Evolutionary conservation across 2,797 vertebrate genomes (phyloP), one percentile per base, ranked within the genome.

Genomic region (Onychomys leucogaster): DNA sequence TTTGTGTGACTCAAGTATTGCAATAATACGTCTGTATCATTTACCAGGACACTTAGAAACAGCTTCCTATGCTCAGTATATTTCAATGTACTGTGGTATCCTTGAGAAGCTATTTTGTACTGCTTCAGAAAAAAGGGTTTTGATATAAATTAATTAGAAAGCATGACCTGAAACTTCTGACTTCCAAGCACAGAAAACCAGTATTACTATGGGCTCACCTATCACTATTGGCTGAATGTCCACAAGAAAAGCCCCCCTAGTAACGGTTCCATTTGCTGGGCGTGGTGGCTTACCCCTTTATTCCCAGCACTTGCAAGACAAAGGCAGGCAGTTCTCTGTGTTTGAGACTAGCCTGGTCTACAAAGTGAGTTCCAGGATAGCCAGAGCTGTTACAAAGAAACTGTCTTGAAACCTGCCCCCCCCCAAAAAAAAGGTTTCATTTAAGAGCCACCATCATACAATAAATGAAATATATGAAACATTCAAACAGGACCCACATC

Each of bases 111-210:
- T 21, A 77, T 84, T 94, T 89, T 93, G 32, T 2, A 90, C 67
- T 37, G 57, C 8, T 84, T 4, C 34, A 90, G 29, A 91, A 49
- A 95, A 89, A 95, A 90, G 49, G 41, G 93, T 92, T 95, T 93
- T 93, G 49, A 78, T 57, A 95, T 34, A 78, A 65, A 80, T 61
- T n/a, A 87, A 89, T 55, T 94, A 85, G 95, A 96, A 97, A 96
- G 55, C 37, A 82, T 69, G 34, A 85, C 14, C 46, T 69, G 37
- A 94, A 83, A 91, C 57, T 91, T 94, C 61, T 46, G 94, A 76
- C 71, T 90, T 77, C 80, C 69, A 95, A 96, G 87, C 27, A 82
- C 83, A 93, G 75, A 82, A 91, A 96, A 89, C 37, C 76, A 59
- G 49, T 81, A 78, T 32, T 88, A 29, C 27, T 96, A 12, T 57